These are phyloP conservation scores for Orthonevra nobilis DNA, from an alignment of 2,888 invertebrate genomes.

Conservation along the genomic window DNA sequence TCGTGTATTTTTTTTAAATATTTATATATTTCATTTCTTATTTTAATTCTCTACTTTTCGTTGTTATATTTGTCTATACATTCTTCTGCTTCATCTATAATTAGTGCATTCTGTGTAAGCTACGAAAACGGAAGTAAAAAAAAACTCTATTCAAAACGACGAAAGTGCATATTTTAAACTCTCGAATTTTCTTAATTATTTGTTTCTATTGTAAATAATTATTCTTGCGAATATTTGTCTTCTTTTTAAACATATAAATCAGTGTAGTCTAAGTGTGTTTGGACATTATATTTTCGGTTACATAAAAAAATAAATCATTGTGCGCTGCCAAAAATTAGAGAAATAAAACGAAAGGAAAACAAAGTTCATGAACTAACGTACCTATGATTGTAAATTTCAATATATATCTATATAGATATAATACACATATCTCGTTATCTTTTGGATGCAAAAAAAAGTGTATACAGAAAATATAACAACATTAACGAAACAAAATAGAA, in stretches of 20 bases:
- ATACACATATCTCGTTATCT: conserved; percentile 46
- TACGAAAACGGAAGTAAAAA: conserved; percentile 60
- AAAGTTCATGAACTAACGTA: conserved; percentile 46
- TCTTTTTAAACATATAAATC: conserved; percentile 34
- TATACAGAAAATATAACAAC: conserved; percentile 12
- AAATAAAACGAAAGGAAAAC: conserved; percentile 1
- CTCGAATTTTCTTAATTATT: conserved; percentile 11
- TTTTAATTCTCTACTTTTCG: conserved; percentile 13
- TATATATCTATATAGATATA: conserved; percentile 29
- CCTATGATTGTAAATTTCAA: conserved; percentile 42
- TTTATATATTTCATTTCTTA: conserved; percentile 4
- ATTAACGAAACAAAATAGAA: conserved; percentile 29
- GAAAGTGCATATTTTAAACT: conserved; percentile 54
- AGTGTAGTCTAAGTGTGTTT: conserved; percentile 34
- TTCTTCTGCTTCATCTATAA: conserved; percentile 30
- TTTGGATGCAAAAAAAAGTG: conserved; percentile 26
- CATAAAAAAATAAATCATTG: conserved; percentile 50
- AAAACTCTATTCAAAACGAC: conserved; percentile 27
- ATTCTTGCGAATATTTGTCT: conserved; percentile 29
- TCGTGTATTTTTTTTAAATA: conserved; percentile 49
- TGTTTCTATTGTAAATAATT: neutral
- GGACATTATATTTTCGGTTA: conserved; percentile 62
- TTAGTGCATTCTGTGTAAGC: conserved; percentile 60
- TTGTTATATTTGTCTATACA: conserved; percentile 10
- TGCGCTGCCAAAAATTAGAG: conserved; percentile 49